Evolutionary conservation across 1,140 invertebrate species (phyloP).

Genomic region (Archivesica marissinica): DNA sequence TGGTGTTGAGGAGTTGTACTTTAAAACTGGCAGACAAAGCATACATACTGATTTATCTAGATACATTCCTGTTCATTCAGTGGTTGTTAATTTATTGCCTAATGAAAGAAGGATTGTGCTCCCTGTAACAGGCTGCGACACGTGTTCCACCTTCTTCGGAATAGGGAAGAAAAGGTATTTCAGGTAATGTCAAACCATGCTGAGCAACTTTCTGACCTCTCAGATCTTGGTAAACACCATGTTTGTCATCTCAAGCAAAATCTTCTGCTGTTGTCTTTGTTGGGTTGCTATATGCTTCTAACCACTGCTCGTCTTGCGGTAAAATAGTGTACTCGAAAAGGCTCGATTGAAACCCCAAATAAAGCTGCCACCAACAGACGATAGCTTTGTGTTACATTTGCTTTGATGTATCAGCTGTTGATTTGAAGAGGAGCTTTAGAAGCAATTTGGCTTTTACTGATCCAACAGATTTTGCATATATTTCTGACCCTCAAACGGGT

Average conservation of each 20-base stretch:
- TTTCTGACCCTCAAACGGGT: no score
- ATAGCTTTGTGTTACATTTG: constrained; percentile 13
- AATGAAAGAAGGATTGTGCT: not conserved
- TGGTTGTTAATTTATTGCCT: not conserved
- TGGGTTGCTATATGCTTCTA: not conserved
- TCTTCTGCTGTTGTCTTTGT: not conserved
- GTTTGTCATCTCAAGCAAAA: not conserved
- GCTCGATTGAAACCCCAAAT: not conserved
- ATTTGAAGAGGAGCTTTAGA: not conserved
- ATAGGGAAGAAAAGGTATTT: constrained; percentile 16
- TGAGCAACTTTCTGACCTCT: not conserved
- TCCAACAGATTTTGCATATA: constrained; percentile 5
- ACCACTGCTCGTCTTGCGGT: not conserved
- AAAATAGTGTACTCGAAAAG: not conserved
- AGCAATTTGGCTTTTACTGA: not conserved
- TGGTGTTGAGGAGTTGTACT: not conserved
- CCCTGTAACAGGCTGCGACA: constrained; percentile 24
- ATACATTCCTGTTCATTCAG: constrained; percentile 18
- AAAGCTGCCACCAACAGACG: constrained; percentile 6
- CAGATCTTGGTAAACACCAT: not conserved
- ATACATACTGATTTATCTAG: not conserved
- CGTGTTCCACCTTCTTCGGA: not conserved
- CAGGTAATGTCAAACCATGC: not conserved
- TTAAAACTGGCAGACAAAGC: not conserved
- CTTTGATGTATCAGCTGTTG: constrained; percentile 17